Evolutionary conservation across 2,113 vertebrate species (phyloP).

Genomic region (Lichenostomus cassidix): DNA sequence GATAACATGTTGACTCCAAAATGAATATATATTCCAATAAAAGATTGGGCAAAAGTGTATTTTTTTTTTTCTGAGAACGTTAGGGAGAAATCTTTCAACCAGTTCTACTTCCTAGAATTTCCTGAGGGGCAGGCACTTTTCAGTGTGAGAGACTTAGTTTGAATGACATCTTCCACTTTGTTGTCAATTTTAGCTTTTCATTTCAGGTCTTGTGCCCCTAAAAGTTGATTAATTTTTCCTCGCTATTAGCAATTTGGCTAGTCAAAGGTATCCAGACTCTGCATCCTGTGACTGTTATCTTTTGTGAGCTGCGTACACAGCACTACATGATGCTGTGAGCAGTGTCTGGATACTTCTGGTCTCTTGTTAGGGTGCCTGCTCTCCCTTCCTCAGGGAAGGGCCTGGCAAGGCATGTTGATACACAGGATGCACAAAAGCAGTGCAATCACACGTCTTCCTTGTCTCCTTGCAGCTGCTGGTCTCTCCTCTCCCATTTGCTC

Average conservation of each 20-base stretch:
- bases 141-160: background rate
- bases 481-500: background rate
- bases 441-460: background rate
- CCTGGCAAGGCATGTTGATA: background rate
- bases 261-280: background rate
- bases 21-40: background rate
- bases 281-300: background rate
- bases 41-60: background rate
- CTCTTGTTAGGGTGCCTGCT: background rate
- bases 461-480: background rate
- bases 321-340: fast-evolving
- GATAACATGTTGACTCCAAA: background rate
- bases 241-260: background rate
- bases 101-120: background rate
- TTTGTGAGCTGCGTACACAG: background rate
- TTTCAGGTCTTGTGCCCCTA: background rate
- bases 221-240: background rate
- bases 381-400: background rate
- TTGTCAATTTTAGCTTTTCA: background rate
- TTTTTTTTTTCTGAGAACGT: background rate
- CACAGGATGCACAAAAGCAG: background rate
- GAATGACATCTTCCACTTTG: background rate
- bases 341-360: background rate
- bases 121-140: background rate
- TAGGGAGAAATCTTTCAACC: background rate